Conservation (phyloP, 2,888 invertebrate species). For the Eutolmus rufibarbis region DNA sequence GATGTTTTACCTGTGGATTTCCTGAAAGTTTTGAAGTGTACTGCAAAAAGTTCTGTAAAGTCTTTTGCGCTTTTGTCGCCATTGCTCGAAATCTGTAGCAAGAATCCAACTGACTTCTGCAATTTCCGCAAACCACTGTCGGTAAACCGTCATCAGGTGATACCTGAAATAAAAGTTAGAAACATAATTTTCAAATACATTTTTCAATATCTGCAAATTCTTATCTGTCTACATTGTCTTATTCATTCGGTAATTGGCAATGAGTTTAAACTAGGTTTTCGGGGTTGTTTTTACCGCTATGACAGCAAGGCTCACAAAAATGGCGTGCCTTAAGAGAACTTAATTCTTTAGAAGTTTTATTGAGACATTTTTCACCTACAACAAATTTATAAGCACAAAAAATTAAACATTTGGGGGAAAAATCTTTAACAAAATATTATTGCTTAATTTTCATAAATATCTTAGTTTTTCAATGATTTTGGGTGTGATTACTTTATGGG, state of each 20-base stretch:
- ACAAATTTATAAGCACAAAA: too few relatives aligned
- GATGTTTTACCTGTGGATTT: conserved; percentile 67
- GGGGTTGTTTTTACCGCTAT: too few relatives aligned
- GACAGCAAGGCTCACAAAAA: too few relatives aligned
- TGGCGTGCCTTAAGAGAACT: too few relatives aligned
- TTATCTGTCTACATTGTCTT: neutral
- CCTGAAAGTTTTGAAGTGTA: conserved; percentile 74
- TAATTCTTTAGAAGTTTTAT: too few relatives aligned
- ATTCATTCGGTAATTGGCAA: neutral
- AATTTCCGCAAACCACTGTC: conserved; percentile 78
- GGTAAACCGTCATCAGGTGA: conserved; percentile 79
- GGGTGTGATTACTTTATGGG: too few relatives aligned
- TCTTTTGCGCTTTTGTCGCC: conserved; percentile 77
- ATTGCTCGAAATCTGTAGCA: conserved; percentile 79
- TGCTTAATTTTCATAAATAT: too few relatives aligned
- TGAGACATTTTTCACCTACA: too few relatives aligned
- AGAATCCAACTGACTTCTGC: conserved; percentile 77
- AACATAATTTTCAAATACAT: neutral
- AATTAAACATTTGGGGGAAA: too few relatives aligned
- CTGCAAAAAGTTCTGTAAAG: conserved; percentile 77
- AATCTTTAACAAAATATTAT: too few relatives aligned
- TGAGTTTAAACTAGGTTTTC: too few relatives aligned
- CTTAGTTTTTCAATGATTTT: too few relatives aligned
- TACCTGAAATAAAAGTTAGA: conserved; percentile 67
- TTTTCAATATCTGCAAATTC: neutral